Conservation (phyloP, 1,140 invertebrate species). For the Bombus superbus region DNA sequence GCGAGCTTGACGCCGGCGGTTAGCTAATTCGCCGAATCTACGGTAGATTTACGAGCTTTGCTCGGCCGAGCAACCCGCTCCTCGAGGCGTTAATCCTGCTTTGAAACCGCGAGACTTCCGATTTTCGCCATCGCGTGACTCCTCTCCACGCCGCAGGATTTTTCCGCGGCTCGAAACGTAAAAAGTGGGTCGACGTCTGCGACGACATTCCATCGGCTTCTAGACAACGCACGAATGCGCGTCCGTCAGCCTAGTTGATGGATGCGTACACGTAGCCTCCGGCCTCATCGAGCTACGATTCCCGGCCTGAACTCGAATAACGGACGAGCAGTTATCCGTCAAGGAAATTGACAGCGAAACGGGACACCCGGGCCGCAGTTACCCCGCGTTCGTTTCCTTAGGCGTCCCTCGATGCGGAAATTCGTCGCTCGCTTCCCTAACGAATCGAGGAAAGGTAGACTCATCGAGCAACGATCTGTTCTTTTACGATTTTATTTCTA, state of each 20-base stretch:
- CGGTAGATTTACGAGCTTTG: constrained; percentile 20
- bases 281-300: background rate
- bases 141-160: background rate
- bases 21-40: constrained; percentile 14
- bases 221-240: background rate
- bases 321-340: constrained; percentile 34
- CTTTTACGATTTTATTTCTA: constrained; percentile 11
- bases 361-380: background rate
- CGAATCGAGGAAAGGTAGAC: background rate
- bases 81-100: background rate
- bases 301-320: constrained; percentile 18
- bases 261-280: background rate
- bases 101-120: background rate
- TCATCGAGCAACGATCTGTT: background rate
- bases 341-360: constrained; percentile 58
- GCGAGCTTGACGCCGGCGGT: background rate
- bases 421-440: constrained; percentile 1
- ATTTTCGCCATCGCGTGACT: background rate
- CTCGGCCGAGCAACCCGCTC: background rate
- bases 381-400: constrained; percentile 31
- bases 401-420: constrained; percentile 12
- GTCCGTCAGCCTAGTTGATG: background rate
- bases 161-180: background rate
- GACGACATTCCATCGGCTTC: background rate
- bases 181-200: constrained; percentile 2